These are phyloP conservation scores for Tetragonisca angustula DNA, from an alignment of 2,888 invertebrate species.

Conservation along the genomic window DNA sequence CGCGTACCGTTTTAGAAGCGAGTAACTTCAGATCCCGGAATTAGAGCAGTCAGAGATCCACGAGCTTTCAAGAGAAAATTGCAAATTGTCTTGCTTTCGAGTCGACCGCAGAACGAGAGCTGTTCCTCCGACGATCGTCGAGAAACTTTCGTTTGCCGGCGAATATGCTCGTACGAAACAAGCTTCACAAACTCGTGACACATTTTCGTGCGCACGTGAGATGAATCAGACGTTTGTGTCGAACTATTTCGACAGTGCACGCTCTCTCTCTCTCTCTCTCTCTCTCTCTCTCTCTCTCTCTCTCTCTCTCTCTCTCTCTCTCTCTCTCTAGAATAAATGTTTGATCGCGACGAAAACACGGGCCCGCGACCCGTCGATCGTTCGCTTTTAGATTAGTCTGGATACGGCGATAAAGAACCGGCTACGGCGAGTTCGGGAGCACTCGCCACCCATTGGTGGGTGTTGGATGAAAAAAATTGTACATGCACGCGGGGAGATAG, in stretches of 20 bases:
- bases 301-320: no score
- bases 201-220: slow-evolving; percentile 20
- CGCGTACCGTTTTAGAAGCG: not conserved
- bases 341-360: not conserved
- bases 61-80: not conserved
- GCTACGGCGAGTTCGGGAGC: slow-evolving; percentile 39
- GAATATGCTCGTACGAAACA: not conserved
- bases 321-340: not conserved
- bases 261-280: no score
- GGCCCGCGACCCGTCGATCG: not conserved
- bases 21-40: not conserved
- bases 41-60: not conserved
- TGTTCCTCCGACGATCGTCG: no score
- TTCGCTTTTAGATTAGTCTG: slow-evolving; percentile 36
- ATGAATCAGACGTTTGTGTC: slow-evolving; percentile 2
- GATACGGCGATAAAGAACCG: slow-evolving; percentile 43
- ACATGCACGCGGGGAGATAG: slow-evolving; percentile 16
- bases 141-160: no score
- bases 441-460: slow-evolving; percentile 37
- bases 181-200: slow-evolving; percentile 13
- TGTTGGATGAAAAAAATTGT: slow-evolving; percentile 20
- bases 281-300: no score
- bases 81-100: not conserved
- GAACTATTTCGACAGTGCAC: slow-evolving; percentile 3
- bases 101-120: no score